A percentile compares a stretch with the other conserved stretches of the same genome.
Evolutionary conservation across 2,797 vertebrate species (phyloP).

Genomic region (Parotocinclus haroldoi): DNA sequence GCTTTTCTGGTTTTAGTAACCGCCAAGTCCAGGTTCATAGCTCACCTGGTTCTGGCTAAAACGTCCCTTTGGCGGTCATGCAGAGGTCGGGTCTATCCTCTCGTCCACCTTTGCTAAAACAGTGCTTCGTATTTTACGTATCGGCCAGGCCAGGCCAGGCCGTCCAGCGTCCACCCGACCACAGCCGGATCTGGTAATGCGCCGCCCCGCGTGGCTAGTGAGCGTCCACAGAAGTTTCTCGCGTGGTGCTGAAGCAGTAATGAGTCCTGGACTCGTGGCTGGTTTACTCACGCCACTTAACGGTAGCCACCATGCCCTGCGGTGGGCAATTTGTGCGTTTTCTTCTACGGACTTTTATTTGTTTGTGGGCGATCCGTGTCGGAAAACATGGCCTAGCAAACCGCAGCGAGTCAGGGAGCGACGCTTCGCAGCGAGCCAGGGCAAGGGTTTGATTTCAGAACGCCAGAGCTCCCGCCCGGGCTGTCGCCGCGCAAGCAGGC

Average conservation of each 20-base stretch:
- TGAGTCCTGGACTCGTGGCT: too few relatives aligned
- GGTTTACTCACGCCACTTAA: slow-evolving; percentile 55
- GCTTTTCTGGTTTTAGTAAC: too few relatives aligned
- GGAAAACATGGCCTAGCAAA: slow-evolving; percentile 55
- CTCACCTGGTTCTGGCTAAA: too few relatives aligned
- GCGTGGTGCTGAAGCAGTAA: slow-evolving; percentile 1
- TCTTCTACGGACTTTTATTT: slow-evolving; percentile 63
- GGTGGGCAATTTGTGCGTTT: slow-evolving; percentile 57
- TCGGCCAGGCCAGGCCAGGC: slow-evolving; percentile 33
- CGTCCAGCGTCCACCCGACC: slow-evolving; percentile 42
- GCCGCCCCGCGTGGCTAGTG: slow-evolving; percentile 28
- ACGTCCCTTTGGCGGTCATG: slow-evolving; percentile 1
- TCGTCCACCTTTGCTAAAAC: slow-evolving; percentile 17
- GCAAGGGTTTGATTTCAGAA: slow-evolving; percentile 5
- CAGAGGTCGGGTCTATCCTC: slow-evolving; percentile 13
- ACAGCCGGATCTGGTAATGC: slow-evolving; percentile 46
- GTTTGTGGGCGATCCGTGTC: slow-evolving; percentile 62
- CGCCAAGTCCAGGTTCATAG: too few relatives aligned
- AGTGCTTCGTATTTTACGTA: slow-evolving; percentile 30
- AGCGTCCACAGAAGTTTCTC: slow-evolving; percentile 46
- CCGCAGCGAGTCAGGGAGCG: slow-evolving; percentile 63
- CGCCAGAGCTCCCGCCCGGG: neutral
- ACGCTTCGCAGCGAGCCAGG: slow-evolving; percentile 8
- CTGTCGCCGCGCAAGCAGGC: neutral
- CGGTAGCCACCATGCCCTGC: slow-evolving; percentile 57